These are phyloP conservation scores for Reticulitermes speratus DNA, from an alignment of 1,140 invertebrate genomes.

Conservation along the genomic window DNA sequence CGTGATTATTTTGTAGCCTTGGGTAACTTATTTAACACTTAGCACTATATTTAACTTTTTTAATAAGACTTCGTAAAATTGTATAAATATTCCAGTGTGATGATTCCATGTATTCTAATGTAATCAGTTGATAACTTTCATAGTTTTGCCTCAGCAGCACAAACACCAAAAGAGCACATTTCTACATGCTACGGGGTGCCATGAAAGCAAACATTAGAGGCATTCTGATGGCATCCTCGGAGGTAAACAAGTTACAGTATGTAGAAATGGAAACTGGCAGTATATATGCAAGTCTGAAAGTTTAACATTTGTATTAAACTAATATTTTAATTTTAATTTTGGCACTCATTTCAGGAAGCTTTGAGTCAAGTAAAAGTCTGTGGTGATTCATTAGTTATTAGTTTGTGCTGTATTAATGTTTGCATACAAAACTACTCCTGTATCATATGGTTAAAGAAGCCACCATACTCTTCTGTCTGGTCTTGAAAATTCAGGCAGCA, in stretches of 20 bases:
- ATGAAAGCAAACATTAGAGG: background rate
- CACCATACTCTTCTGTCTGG: background rate
- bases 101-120: constrained; percentile 36
- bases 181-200: background rate
- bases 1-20: constrained; percentile 39
- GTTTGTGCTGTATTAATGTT: constrained; percentile 28
- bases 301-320: constrained; percentile 21
- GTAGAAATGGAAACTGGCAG: constrained; percentile 5
- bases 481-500: background rate
- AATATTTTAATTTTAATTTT: constrained; percentile 33
- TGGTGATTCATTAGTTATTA: constrained; percentile 32
- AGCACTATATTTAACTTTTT: constrained; percentile 39
- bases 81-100: constrained; percentile 39
- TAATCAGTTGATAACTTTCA: constrained; percentile 32
- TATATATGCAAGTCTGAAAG: constrained; percentile 30
- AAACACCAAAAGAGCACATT: constrained; percentile 29
- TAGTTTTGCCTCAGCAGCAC: constrained; percentile 32
- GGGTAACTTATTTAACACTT: constrained; percentile 39
- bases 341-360: constrained; percentile 30
- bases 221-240: background rate
- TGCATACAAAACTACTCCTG: constrained; percentile 22
- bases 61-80: constrained; percentile 39
- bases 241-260: background rate
- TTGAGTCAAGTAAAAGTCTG: constrained; percentile 29
- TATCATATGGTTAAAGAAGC: background rate